A percentile compares a stretch with the other conserved stretches of the same genome.
These are phyloP conservation scores for Cydia amplana DNA, from an alignment of 1,140 invertebrate genomes.

Conservation along the genomic window DNA sequence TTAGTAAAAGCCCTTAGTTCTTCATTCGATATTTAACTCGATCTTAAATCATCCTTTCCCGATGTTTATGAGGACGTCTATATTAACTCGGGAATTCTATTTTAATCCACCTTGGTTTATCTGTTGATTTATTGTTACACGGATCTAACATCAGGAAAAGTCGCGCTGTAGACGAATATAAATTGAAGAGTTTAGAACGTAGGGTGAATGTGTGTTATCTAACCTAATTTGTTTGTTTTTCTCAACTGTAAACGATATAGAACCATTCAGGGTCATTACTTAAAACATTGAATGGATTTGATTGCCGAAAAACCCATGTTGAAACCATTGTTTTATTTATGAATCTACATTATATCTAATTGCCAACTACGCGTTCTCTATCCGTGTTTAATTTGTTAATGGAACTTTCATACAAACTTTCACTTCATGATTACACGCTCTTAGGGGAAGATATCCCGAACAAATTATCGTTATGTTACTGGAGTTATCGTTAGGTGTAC, in stretches of 20 bases:
- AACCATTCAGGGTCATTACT: neutral
- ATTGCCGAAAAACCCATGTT: neutral
- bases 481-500: no score
- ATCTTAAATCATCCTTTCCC: neutral
- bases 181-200: neutral
- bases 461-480: no score
- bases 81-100: neutral
- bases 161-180: neutral
- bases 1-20: no score
- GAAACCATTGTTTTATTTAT: neutral
- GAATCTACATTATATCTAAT: neutral
- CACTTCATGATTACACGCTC: neutral
- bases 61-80: neutral
- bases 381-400: neutral
- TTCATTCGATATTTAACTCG: no score
- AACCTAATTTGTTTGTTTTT: constrained; percentile 13
- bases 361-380: neutral
- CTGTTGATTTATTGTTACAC: constrained; percentile 15
- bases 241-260: neutral
- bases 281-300: no score
- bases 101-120: neutral
- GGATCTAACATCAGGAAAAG: neutral
- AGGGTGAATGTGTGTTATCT: neutral
- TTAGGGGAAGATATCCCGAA: neutral
- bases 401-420: neutral